Conservation (phyloP, 2,888 invertebrate genomes). For the Drosophila putrida region DNA sequence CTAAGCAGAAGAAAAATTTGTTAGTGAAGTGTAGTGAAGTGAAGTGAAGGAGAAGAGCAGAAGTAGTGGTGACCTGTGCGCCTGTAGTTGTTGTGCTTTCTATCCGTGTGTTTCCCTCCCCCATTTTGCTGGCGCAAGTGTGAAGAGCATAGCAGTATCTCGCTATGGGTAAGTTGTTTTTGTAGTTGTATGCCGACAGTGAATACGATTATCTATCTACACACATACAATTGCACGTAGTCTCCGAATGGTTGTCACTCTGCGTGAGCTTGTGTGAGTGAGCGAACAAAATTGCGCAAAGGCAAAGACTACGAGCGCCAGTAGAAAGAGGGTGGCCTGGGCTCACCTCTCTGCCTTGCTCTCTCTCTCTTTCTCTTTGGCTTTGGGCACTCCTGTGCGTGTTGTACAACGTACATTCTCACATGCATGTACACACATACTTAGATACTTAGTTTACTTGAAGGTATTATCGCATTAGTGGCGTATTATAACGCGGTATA, state of each 20-base stretch:
- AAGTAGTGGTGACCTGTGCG: constrained; percentile 79
- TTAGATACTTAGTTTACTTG: constrained; percentile 46
- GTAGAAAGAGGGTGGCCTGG: constrained; percentile 69
- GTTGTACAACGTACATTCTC: constrained; percentile 37
- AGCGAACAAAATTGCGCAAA: constrained; percentile 71
- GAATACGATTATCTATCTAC: constrained; percentile 35
- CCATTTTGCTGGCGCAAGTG: constrained; percentile 77
- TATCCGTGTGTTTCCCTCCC: constrained; percentile 71
- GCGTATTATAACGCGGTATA: constrained; percentile 56
- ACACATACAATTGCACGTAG: constrained; percentile 13
- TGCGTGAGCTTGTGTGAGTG: constrained; percentile 40
- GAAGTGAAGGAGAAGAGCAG: constrained; percentile 65
- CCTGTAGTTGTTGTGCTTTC: constrained; percentile 60
- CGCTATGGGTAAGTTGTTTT: constrained; percentile 74
- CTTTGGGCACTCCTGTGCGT: constrained; percentile 41
- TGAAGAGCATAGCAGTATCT: constrained; percentile 77
- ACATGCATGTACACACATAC: constrained; percentile 15
- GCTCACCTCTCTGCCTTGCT: constrained; percentile 26
- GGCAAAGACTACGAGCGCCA: constrained; percentile 54
- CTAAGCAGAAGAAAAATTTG: constrained; percentile 68
- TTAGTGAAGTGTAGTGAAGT: constrained; percentile 45
- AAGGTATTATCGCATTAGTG: constrained; percentile 72
- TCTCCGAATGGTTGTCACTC: constrained; percentile 28
- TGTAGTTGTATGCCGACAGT: constrained; percentile 66
- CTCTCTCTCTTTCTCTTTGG: constrained; percentile 21